Evolutionary conservation across 2,113 vertebrate genomes (phyloP), one percentile per base, ranked within the genome.

Genomic region (Daubentonia madagascariensis): DNA sequence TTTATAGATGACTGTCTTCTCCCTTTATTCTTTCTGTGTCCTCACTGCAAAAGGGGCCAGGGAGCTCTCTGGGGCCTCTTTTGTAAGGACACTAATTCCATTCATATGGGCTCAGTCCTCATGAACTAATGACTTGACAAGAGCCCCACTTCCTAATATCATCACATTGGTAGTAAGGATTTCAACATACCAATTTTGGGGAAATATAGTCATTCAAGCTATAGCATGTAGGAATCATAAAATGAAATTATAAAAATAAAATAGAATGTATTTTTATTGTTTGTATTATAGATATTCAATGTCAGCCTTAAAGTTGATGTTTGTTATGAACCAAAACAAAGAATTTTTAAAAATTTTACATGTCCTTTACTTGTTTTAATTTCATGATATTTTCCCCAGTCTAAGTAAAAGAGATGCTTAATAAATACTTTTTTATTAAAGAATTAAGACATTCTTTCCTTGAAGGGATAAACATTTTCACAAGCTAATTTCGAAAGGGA

Each of bases 381-480:
- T 63, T 43, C 20, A 5, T 23, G 1, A 32, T 37, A 75, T 92
- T 87, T 96, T 4, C 40, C 28, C 65, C 76, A 45, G 75, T 37
- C 37, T 67, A 87, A 70, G 35, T 72, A 91, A 90, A 94, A 43
- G 52, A 97, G 50, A 48, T 84, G 11, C 18, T 89, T 91, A 32
- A 45, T 80, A 80, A 75, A 83, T 84, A n/a, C 12, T 87, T 83
- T 89, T 96, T 87, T 65, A 84, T 59, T 86, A 89, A 67, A 92
- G 7, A 70, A 92, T 72, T 14, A 63, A 85, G 45, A 12, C 10
- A 72, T 72, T 61, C 73, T 86, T 86, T 94, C 16, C 50, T 72
- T 48, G 37, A 84, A 25, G 10, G 28, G 16, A 67, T 65, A 73
- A 40, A n/a, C 13, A 91, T 40, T 96, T 95, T 72, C 94, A 67